These are phyloP conservation scores for Cybosia mesomella DNA, from an alignment of 2,888 invertebrate genomes.

Conservation along the genomic window DNA sequence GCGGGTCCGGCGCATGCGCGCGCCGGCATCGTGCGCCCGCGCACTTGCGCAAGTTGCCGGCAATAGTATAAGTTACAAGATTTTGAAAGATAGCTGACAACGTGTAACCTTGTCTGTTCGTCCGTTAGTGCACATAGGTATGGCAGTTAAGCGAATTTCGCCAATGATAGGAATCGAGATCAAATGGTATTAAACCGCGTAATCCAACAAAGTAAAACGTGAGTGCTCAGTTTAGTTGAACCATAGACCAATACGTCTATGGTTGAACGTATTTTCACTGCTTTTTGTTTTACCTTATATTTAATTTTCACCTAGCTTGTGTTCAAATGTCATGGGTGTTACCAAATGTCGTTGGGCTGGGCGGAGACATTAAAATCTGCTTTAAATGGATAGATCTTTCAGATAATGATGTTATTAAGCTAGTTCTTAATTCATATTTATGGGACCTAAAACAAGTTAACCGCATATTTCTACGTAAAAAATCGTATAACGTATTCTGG, in stretches of 20 bases:
- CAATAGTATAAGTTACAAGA: conserved; percentile 22
- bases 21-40: conserved; percentile 41
- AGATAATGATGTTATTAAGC: too few relatives aligned
- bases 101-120: neutral
- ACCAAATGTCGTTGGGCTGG: neutral
- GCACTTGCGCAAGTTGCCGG: conserved; percentile 47
- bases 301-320: neutral
- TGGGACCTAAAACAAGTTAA: too few relatives aligned
- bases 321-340: neutral
- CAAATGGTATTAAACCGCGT: neutral
- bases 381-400: too few relatives aligned
- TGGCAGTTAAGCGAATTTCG: too few relatives aligned
- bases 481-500: too few relatives aligned
- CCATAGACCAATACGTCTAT: too few relatives aligned
- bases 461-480: too few relatives aligned
- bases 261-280: neutral
- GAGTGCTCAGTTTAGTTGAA: neutral
- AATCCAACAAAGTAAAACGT: neutral
- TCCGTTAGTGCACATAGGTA: neutral
- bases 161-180: neutral
- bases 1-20: conserved; percentile 29
- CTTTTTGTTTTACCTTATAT: neutral
- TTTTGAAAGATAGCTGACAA: conserved; percentile 4
- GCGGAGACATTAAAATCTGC: neutral
- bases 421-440: too few relatives aligned